These are phyloP conservation scores for Rhinopomastus cyanomelas DNA, from an alignment of 2,113 vertebrate genomes.

Conservation along the genomic window DNA sequence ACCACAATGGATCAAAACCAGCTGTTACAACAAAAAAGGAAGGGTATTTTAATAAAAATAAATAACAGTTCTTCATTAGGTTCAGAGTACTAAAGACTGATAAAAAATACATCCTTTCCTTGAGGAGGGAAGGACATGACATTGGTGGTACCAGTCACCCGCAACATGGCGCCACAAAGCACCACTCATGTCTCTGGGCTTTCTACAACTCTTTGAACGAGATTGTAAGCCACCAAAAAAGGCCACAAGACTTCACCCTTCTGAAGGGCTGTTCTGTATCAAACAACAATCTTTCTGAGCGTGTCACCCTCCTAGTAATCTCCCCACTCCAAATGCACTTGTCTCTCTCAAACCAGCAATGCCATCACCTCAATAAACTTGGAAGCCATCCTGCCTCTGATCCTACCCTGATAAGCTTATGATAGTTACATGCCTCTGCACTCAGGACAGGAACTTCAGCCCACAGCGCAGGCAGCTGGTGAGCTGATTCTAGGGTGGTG, in stretches of 20 bases:
- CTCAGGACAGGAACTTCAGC: background rate
- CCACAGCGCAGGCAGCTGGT: background rate
- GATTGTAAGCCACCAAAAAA: background rate
- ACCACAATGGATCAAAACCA: background rate
- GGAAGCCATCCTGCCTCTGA: background rate
- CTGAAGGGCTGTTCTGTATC: background rate
- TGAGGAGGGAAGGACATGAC: background rate
- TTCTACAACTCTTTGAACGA: background rate
- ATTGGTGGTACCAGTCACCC: background rate
- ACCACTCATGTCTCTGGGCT: background rate
- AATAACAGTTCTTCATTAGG: background rate
- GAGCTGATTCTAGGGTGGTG: background rate
- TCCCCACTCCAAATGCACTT: background rate
- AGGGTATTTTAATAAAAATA: background rate
- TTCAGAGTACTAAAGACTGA: background rate
- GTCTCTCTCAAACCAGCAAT: background rate
- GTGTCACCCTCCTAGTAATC: background rate
- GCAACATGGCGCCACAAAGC: rapidly evolving
- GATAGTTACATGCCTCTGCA: background rate
- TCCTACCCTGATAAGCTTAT: background rate
- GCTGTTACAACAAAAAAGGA: background rate
- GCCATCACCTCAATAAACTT: background rate
- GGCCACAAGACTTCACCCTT: background rate
- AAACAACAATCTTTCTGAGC: background rate
- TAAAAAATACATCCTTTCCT: background rate